Conservation (phyloP, 2,888 invertebrate genomes). For the Perithous albicinctus region DNA sequence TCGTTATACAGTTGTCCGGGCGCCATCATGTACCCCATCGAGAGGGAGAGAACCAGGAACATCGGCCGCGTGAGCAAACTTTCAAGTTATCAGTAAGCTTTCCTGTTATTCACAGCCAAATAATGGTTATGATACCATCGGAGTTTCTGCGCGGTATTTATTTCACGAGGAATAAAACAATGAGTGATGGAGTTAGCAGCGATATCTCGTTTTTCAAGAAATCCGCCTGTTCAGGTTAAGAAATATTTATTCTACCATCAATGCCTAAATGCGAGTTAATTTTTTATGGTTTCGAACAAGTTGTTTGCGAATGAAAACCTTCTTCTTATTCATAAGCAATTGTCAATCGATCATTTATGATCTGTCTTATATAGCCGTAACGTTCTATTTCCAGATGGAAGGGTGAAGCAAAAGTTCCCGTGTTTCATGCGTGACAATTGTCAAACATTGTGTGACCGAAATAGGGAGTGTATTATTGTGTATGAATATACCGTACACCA, state of each 20-base stretch:
- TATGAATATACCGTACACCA: neutral
- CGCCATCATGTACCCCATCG: neutral
- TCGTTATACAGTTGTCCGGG: slow-evolving; percentile 18
- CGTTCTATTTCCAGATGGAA: neutral
- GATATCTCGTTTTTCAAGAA: neutral
- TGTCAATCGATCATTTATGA: neutral
- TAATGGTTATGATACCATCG: neutral
- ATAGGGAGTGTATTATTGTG: neutral
- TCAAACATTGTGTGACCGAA: neutral
- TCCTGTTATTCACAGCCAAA: neutral
- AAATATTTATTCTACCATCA: neutral
- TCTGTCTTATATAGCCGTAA: neutral
- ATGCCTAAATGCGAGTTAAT: neutral
- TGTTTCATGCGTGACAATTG: neutral
- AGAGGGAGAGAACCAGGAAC: neutral
- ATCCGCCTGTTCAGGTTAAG: neutral
- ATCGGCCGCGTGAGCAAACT: neutral
- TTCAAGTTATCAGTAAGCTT: neutral
- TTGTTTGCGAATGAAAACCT: neutral
- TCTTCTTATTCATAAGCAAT: neutral
- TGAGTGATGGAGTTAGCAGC: neutral
- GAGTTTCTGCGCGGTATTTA: neutral
- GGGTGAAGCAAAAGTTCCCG: neutral
- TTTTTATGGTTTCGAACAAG: neutral
- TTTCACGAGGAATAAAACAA: neutral